Conservation (phyloP, 37 sponge, comb jelly and placozoan genomes). For the Halichondria panicea region DNA sequence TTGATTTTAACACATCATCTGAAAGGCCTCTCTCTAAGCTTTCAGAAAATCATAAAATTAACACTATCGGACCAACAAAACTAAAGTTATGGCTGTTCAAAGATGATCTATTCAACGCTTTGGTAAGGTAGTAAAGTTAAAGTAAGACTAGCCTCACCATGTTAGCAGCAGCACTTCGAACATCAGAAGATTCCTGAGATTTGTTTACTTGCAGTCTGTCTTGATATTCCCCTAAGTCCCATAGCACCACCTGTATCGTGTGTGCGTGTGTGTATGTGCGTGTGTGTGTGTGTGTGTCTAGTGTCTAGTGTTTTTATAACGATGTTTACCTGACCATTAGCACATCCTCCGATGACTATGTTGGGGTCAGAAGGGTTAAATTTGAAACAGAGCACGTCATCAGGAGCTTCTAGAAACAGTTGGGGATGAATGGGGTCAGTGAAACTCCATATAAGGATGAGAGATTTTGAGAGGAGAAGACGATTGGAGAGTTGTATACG, state of each 20-base stretch:
- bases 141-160: conserved; percentile 31
- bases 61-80: not conserved
- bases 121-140: not conserved
- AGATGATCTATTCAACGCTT: not conserved
- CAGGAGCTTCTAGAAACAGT: conserved; percentile 96
- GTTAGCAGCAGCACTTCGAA: conserved; percentile 27
- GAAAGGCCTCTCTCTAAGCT: too few relatives aligned
- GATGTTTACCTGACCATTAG: conserved; percentile 94
- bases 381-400: conserved; percentile 82
- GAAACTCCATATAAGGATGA: conserved; percentile 97
- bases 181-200: conserved; percentile 23
- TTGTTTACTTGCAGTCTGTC: conserved; percentile 74
- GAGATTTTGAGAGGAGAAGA: conserved; percentile 55
- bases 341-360: conserved; percentile 87
- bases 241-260: conserved; percentile 81
- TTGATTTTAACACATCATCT: too few relatives aligned
- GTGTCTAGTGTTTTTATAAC: not conserved
- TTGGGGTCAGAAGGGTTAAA: conserved; percentile 94
- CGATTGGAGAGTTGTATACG: conserved; percentile 83
- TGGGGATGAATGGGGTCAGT: conserved; percentile 93
- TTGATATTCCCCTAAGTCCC: conserved; percentile 87
- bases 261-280: too few relatives aligned
- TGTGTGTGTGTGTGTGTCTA: not conserved
- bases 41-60: not conserved
- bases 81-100: not conserved